A percentile compares a stretch with the other conserved stretches of the same genome.
These are phyloP conservation scores for Apis laboriosa DNA, from an alignment of 1,140 invertebrate species.

Conservation along the genomic window DNA sequence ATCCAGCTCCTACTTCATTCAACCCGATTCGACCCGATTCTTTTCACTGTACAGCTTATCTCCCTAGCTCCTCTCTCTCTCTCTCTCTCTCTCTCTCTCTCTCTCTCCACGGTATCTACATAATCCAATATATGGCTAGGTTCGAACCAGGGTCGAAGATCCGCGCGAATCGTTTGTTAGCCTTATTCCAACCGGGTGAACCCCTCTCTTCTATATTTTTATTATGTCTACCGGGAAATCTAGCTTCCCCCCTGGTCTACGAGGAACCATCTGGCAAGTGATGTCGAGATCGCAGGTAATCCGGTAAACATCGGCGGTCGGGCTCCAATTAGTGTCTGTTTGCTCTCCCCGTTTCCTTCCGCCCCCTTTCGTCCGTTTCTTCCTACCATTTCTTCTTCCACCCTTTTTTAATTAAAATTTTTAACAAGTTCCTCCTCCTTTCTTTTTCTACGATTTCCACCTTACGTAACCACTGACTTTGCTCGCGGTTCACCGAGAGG, in stretches of 20 bases:
- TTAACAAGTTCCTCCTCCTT: slow-evolving; percentile 2
- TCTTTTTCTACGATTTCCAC: slow-evolving; percentile 48
- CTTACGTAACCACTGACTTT: background rate
- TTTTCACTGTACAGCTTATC: slow-evolving; percentile 60
- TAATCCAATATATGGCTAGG: slow-evolving; percentile 71
- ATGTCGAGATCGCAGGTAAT: slow-evolving; percentile 62
- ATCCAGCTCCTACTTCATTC: slow-evolving; percentile 57
- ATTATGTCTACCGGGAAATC: slow-evolving; percentile 75
- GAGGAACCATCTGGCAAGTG: slow-evolving; percentile 71
- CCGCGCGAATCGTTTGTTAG: slow-evolving; percentile 72
- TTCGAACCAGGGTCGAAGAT: slow-evolving; percentile 61
- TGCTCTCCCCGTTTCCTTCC: slow-evolving; percentile 61
- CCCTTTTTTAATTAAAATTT: slow-evolving; percentile 44
- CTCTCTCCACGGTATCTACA: slow-evolving; percentile 60
- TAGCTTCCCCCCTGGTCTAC: slow-evolving; percentile 61
- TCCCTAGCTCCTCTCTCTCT: slow-evolving; percentile 9
- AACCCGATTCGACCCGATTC: slow-evolving; percentile 48
- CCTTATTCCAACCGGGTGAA: slow-evolving; percentile 18
- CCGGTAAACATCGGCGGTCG: slow-evolving; percentile 65
- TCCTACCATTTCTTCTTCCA: slow-evolving; percentile 14
- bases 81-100: background rate
- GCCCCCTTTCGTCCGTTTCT: slow-evolving; percentile 47
- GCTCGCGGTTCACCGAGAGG: background rate
- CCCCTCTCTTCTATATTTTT: slow-evolving; percentile 68
- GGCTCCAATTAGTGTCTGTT: slow-evolving; percentile 73